A percentile compares a stretch with the other conserved stretches of the same genome.
These are phyloP conservation scores for Megathymus violae DNA, from an alignment of 1,140 invertebrate species.

Conservation along the genomic window DNA sequence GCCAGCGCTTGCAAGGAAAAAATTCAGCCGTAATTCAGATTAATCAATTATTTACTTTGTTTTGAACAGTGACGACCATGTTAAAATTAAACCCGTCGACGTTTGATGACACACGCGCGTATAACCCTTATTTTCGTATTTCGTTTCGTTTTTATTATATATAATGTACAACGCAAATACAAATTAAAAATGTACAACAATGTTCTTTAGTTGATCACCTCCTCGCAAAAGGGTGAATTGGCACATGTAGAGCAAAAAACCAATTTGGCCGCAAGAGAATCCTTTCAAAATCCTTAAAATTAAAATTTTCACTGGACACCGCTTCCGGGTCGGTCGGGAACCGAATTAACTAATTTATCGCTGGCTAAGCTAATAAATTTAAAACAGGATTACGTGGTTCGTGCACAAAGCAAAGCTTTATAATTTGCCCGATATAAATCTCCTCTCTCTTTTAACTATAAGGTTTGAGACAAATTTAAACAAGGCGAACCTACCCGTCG, in stretches of 20 bases:
- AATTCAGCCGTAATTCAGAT: too few species aligned
- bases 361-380: slow-evolving; percentile 77
- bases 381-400: slow-evolving; percentile 73
- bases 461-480: slow-evolving; percentile 55
- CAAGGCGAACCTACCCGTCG: slow-evolving; percentile 13
- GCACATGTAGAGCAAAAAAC: slow-evolving; percentile 25
- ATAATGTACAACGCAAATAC: too few species aligned
- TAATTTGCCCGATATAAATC: slow-evolving; percentile 78
- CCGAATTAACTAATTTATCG: slow-evolving; percentile 79
- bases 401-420: slow-evolving; percentile 73
- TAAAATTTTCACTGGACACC: slow-evolving; percentile 64
- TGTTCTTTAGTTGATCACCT: too few species aligned
- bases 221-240: background rate
- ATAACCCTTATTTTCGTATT: too few species aligned
- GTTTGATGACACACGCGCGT: too few species aligned
- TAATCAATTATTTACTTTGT: too few species aligned
- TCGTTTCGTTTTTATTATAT: too few species aligned
- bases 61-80: too few species aligned
- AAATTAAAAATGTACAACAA: too few species aligned
- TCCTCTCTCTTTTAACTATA: slow-evolving; percentile 58
- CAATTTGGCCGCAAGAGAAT: slow-evolving; percentile 27
- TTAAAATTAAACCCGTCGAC: too few species aligned
- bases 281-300: slow-evolving; percentile 51
- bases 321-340: slow-evolving; percentile 70
- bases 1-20: too few species aligned